These are phyloP conservation scores for Habroteleia sp. DNA, from an alignment of 2,888 invertebrate species.

Conservation along the genomic window DNA sequence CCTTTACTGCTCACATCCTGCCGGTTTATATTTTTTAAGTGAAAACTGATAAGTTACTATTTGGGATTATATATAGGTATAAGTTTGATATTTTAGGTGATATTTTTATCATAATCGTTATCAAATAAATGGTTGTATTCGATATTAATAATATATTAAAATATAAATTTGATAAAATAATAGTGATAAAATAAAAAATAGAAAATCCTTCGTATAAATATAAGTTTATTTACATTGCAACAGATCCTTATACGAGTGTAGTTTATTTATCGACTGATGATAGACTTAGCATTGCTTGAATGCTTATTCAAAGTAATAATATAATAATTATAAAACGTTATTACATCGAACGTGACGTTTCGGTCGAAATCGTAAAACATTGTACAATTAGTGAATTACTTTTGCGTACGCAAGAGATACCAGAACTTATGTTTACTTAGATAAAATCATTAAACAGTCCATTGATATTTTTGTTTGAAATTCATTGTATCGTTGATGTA, in stretches of 20 bases:
- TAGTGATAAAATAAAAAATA: too few relatives aligned
- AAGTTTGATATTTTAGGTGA: too few relatives aligned
- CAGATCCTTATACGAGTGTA: constrained; percentile 76
- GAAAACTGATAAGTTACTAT: too few relatives aligned
- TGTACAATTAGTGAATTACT: constrained; percentile 51
- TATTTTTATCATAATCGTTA: too few relatives aligned
- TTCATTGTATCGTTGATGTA: constrained; percentile 42
- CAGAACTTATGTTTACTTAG: constrained; percentile 67
- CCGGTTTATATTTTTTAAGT: too few relatives aligned
- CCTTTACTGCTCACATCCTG: too few relatives aligned
- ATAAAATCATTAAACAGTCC: constrained; percentile 65
- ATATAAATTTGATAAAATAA: too few relatives aligned
- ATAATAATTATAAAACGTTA: constrained; percentile 75
- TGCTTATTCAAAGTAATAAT: constrained; percentile 69
- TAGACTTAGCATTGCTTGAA: constrained; percentile 67
- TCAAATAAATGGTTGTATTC: too few relatives aligned
- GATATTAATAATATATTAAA: too few relatives aligned
- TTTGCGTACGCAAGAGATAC: constrained; percentile 70
- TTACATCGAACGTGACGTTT: constrained; percentile 18
- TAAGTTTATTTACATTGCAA: constrained; percentile 81
- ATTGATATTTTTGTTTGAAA: constrained; percentile 50
- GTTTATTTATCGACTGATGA: constrained; percentile 71
- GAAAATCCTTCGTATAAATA: constrained; percentile 76
- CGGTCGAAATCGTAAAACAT: constrained; percentile 39
- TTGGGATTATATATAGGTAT: too few relatives aligned